These are phyloP conservation scores for Ophioninae sp. DNA, from an alignment of 2,888 invertebrate species.

Conservation along the genomic window DNA sequence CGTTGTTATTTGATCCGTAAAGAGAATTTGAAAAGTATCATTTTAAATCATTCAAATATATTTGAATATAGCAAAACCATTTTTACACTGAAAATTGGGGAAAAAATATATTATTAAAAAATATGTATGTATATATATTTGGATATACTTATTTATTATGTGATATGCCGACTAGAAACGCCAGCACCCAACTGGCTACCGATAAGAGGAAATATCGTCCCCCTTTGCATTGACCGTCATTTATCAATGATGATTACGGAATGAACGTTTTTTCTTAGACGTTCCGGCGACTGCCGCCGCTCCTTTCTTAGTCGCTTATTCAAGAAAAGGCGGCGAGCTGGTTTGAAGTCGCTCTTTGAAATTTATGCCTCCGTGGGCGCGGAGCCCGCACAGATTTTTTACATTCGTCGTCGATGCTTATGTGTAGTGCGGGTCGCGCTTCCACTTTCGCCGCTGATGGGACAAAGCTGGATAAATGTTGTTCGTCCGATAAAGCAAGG, in stretches of 20 bases:
- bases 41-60: too few relatives aligned
- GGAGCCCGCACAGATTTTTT: neutral
- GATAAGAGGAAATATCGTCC: constrained; percentile 41
- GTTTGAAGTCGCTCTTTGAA: neutral
- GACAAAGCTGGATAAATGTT: constrained; percentile 24
- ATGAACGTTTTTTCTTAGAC: constrained; percentile 23
- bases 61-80: too few relatives aligned
- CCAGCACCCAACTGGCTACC: constrained; percentile 24
- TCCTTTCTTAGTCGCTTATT: neutral
- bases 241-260: constrained; percentile 46
- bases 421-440: neutral
- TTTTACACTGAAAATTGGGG: too few relatives aligned
- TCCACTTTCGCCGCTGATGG: neutral
- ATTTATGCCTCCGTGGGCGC: neutral
- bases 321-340: neutral
- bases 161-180: neutral
- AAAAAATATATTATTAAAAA: too few relatives aligned
- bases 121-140: too few relatives aligned
- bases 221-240: constrained; percentile 37
- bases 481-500: neutral
- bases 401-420: neutral
- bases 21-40: too few relatives aligned
- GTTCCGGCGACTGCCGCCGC: neutral
- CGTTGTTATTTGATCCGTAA: too few relatives aligned
- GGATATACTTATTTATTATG: neutral